Base-by-base conservation (phyloP, 2,113 vertebrate genomes). In the Psittacus erithacus region DNA sequence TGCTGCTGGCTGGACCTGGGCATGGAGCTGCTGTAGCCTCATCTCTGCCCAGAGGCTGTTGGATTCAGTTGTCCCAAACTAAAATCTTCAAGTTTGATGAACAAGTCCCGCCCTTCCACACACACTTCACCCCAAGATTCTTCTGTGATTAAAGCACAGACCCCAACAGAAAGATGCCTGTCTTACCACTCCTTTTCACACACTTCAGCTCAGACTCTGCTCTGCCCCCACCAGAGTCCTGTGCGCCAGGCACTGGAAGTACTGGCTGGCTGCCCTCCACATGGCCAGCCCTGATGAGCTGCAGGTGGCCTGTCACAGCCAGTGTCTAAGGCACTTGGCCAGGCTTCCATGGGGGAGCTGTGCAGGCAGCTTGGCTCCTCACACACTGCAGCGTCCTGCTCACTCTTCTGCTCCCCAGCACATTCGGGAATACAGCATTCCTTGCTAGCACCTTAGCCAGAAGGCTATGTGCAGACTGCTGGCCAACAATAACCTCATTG, bases 361-460 rank as follows among this genome's bases (percentile, higher is more conserved):
- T 47, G 24, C 86, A 41, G 52, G 83, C 82, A 67, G 90, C 82
- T 87, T 86, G 63, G 65, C 81, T 88, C 74, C 85, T 64, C 3
- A 4, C 79, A 79, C 78, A 29, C 41, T 15, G 73, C 9, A 8
- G 86, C 19, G 6, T 82, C 77, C 88, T 68, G 76, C 85, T 86
- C 82, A 18, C 80, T 17, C 67, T 79, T 86, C 95, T 33, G 8
- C 79, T 78, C 73, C 46, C 50, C 59, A 20, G 22, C 2, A 35
- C 75, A 2, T 14, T 41, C 0, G 84, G 81, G 94, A 93, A 78
- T 52, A 63, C 44, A 44, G 63, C 86, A 91, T 67, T 92, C 86
- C 71, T 87, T 8, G n/a, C 88, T 38, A 81, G 79, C 96, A 95
- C 92, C 93, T 96, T 69, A 87, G 88, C 82, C 92, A 95, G 86